Conservation (phyloP, 2,888 invertebrate genomes). For the Platycheirus rosarum region DNA sequence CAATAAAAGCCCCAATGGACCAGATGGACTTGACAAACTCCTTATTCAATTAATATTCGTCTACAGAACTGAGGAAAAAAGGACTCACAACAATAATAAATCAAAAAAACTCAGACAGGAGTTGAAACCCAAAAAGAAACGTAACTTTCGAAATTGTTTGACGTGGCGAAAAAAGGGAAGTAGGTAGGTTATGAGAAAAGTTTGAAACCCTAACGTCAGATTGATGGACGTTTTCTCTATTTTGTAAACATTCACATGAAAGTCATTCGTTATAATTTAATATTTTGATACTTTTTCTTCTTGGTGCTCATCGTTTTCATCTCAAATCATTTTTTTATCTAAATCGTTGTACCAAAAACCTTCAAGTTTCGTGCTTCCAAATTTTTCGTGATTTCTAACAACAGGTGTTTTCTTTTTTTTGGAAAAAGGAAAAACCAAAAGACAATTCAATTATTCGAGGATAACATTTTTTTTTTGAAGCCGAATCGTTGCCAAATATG, state of each 20-base stretch:
- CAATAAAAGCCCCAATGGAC: not conserved
- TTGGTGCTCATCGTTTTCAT: no score
- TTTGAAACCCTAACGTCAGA: not conserved
- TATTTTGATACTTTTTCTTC: no score
- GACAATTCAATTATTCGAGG: no score
- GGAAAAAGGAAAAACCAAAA: no score
- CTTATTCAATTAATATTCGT: constrained; percentile 36
- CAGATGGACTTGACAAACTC: constrained; percentile 31
- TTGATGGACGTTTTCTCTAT: not conserved
- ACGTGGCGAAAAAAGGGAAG: not conserved
- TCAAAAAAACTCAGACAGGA: constrained; percentile 11
- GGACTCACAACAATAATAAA: constrained; percentile 20
- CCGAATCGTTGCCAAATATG: constrained; percentile 3
- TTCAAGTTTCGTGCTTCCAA: no score
- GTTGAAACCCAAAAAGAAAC: not conserved
- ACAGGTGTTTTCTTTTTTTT: no score
- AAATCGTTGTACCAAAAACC: no score
- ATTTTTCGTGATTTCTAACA: no score
- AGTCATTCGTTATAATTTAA: no score
- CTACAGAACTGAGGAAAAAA: not conserved
- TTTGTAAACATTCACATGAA: no score
- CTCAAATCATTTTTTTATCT: no score
- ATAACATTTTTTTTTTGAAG: not conserved
- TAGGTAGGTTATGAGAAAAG: not conserved
- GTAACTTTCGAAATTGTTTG: not conserved